Conservation (phyloP, 1,140 invertebrate species). For the Gonatopus flavifemur region DNA sequence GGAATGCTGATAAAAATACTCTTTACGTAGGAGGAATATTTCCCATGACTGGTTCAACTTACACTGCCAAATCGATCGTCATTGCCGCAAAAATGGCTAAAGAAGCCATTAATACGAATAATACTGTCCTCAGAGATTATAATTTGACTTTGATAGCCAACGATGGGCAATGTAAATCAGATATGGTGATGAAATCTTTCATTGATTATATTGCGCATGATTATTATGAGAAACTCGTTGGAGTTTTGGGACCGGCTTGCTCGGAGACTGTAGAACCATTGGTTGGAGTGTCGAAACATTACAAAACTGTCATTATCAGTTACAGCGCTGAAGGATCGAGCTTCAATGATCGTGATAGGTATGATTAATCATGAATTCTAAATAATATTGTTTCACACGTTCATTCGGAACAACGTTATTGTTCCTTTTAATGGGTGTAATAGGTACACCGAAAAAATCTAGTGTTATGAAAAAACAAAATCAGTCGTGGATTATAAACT, state of each 20-base stretch:
- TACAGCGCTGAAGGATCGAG: conserved; percentile 79
- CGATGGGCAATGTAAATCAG: conserved; percentile 74
- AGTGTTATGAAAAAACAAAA: too few relatives aligned
- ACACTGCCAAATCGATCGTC: conserved; percentile 65
- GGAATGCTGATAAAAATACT: conserved; percentile 55
- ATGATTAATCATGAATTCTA: too few relatives aligned
- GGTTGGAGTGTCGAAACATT: conserved; percentile 78
- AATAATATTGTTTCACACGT: too few relatives aligned
- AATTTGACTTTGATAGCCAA: conserved; percentile 62
- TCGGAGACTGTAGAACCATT: conserved; percentile 83
- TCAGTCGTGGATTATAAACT: too few relatives aligned
- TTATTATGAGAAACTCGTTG: conserved; percentile 63
- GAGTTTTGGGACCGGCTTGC: conserved; percentile 82
- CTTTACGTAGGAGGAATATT: conserved; percentile 77
- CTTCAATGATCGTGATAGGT: conserved; percentile 70
- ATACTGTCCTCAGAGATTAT: conserved; percentile 65
- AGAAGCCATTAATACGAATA: conserved; percentile 67
- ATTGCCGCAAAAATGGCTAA: conserved; percentile 68
- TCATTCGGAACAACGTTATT: too few relatives aligned
- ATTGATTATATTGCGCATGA: conserved; percentile 70
- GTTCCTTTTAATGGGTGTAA: too few relatives aligned
- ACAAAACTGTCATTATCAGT: conserved; percentile 75
- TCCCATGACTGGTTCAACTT: conserved; percentile 64
- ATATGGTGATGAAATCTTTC: conserved; percentile 77
- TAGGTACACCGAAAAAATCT: too few relatives aligned